A percentile compares a stretch with the other conserved stretches of the same genome.
Conservation (phyloP, 2,113 vertebrate genomes). For the Saiga tatarica region DNA sequence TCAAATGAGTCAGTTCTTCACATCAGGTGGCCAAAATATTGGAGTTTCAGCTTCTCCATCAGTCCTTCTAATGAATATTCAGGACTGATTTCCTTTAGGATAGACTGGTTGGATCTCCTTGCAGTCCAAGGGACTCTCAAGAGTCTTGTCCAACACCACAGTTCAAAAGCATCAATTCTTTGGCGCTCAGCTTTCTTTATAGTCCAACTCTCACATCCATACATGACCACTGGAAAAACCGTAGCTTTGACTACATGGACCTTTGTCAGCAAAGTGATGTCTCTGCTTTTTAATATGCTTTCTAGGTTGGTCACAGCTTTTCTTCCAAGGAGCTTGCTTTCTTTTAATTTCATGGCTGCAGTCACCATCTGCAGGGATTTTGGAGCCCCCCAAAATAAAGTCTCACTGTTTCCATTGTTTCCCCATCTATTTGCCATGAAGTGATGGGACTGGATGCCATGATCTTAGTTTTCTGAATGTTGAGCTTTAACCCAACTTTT, state of each 20-base stretch:
- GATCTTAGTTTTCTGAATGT: not conserved
- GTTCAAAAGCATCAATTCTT: not conserved
- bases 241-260: not conserved
- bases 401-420: not conserved
- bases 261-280: not conserved
- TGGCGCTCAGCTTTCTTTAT: accelerated
- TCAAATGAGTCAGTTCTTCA: not conserved
- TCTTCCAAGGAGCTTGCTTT: not conserved
- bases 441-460: not conserved
- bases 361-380: not conserved
- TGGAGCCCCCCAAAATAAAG: not conserved
- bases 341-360: not conserved
- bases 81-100: not conserved
- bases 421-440: not conserved
- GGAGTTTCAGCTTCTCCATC: not conserved
- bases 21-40: not conserved
- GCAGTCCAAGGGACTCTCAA: not conserved
- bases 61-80: not conserved
- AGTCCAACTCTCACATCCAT: not conserved
- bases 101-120: not conserved
- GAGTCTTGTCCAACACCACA: not conserved
- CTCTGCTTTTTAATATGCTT: not conserved
- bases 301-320: not conserved
- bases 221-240: not conserved
- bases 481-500: not conserved